Percentiles rank a stretch among this genome's conserved stretches.
phyloP scores from a whole-genome alignment of 2,113 vertebrate species.

The Gasterosteus nipponicus region DNA sequence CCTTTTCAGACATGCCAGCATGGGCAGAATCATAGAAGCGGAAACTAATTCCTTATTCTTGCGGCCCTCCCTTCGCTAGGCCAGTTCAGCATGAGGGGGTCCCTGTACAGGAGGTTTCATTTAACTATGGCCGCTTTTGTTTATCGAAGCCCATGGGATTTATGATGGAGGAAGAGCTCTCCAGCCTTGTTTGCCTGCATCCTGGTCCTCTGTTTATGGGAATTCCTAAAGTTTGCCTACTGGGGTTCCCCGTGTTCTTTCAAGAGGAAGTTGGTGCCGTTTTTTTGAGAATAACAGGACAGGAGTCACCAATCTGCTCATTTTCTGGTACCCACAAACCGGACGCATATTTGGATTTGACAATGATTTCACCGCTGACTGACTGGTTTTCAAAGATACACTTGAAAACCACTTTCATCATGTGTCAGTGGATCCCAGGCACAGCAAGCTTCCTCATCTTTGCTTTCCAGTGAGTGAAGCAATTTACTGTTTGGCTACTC shows the following conservation, averaged over 20 bases:
- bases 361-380: neutral
- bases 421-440: conserved; percentile 30
- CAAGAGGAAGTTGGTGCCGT: neutral
- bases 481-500: conserved; percentile 28
- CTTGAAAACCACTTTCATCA: conserved; percentile 8
- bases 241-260: neutral
- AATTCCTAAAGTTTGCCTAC: neutral
- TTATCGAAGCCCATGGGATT: conserved; percentile 27
- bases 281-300: neutral
- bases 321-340: neutral
- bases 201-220: neutral
- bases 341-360: conserved; percentile 2
- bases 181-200: neutral
- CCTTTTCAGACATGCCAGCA: neutral
- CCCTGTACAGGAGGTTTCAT: conserved; percentile 29
- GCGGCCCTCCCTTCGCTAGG: neutral
- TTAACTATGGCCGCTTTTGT: conserved; percentile 34
- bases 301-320: neutral
- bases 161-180: conserved; percentile 13
- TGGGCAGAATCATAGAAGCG: conserved; percentile 15
- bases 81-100: conserved; percentile 30
- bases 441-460: neutral
- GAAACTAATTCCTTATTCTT: conserved; percentile 25
- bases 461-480: conserved; percentile 16
- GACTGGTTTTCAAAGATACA: conserved; percentile 19